These are phyloP conservation scores for Erannis defoliaria DNA, from an alignment of 2,888 invertebrate species.

Conservation along the genomic window DNA sequence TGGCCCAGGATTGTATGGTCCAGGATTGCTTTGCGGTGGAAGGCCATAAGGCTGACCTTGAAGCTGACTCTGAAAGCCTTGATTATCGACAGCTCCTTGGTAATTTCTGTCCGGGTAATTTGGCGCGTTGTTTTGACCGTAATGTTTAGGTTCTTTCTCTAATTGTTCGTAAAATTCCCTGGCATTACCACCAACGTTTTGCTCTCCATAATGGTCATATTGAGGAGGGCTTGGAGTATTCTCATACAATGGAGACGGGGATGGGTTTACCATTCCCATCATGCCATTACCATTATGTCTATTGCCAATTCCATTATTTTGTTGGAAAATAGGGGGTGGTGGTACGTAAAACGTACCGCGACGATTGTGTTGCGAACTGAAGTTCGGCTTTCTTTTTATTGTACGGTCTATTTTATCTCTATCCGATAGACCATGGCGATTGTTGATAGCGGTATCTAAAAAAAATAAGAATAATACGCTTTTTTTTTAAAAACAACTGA, in stretches of 20 bases:
- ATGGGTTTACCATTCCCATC: neutral
- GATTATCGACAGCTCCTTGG: neutral
- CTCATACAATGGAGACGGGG: neutral
- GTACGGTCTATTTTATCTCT: neutral
- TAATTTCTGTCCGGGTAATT: neutral
- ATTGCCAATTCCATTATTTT: neutral
- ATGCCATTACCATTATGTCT: neutral
- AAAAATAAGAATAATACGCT: no score
- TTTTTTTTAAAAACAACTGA: neutral
- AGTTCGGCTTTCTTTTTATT: neutral
- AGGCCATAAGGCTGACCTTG: neutral
- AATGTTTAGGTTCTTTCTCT: neutral
- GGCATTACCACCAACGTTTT: neutral
- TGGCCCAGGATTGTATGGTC: neutral
- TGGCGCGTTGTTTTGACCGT: neutral
- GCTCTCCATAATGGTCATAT: neutral
- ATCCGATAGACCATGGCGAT: neutral
- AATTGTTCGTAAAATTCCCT: neutral
- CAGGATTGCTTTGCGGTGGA: neutral
- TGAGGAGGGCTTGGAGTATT: neutral
- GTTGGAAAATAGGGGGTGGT: neutral
- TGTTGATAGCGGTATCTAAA: neutral
- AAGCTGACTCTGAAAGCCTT: neutral
- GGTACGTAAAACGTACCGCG: neutral
- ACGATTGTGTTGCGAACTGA: neutral